These are phyloP conservation scores for Penaeus vannamei DNA, from an alignment of 1,140 invertebrate genomes.

Conservation along the genomic window DNA sequence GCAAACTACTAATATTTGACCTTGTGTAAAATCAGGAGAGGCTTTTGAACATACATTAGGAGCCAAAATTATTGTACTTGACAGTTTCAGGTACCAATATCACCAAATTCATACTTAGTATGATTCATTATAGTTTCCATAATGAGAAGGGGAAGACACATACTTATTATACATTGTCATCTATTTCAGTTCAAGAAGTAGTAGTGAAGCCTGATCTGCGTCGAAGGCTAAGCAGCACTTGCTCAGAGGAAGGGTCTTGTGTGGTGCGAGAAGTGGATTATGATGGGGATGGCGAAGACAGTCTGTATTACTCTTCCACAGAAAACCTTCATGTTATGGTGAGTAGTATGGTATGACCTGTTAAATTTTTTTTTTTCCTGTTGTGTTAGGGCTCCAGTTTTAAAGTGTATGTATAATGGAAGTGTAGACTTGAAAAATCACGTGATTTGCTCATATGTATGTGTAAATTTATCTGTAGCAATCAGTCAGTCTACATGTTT, in stretches of 20 bases:
- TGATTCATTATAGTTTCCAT: too few relatives aligned
- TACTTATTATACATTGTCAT: background rate
- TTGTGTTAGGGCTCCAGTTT: background rate
- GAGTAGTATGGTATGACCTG: background rate
- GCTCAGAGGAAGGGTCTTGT: slow-evolving; percentile 40
- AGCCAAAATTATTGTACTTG: too few relatives aligned
- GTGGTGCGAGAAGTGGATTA: slow-evolving; percentile 42
- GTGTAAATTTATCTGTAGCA: too few relatives aligned
- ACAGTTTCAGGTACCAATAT: too few relatives aligned
- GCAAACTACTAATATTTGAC: too few relatives aligned
- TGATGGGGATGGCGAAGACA: slow-evolving; percentile 54
- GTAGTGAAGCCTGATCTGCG: background rate
- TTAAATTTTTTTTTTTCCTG: background rate
- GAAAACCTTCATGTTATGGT: slow-evolving; percentile 38
- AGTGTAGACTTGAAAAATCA: too few relatives aligned
- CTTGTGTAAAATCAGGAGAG: too few relatives aligned
- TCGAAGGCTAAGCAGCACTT: slow-evolving; percentile 35
- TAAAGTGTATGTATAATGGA: background rate
- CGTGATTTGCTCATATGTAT: too few relatives aligned
- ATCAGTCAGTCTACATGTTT: too few relatives aligned
- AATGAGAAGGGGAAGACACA: too few relatives aligned
- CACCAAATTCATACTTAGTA: too few relatives aligned
- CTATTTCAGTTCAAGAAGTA: background rate
- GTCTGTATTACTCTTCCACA: slow-evolving; percentile 52
- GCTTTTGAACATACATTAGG: too few relatives aligned